A percentile compares a stretch with the other conserved stretches of the same genome.
phyloP scores from a whole-genome alignment of 2,113 vertebrate species.

The Pteropus alecto region DNA sequence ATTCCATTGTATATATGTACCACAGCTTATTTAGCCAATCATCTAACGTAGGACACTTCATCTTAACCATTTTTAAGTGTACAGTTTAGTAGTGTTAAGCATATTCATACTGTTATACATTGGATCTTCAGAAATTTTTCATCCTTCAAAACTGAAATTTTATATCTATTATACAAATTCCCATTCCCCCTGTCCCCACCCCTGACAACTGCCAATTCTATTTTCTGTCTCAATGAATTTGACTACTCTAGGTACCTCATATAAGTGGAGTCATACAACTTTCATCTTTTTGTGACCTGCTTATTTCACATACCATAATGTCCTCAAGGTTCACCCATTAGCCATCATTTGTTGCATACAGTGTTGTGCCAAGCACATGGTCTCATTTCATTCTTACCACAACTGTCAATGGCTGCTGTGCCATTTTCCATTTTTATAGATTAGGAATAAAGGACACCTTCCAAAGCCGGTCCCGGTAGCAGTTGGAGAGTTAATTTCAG shows the following conservation, averaged over 20 bases:
- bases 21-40: too few species aligned
- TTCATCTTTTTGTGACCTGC: not conserved
- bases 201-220: not conserved
- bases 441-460: not conserved
- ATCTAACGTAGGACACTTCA: too few species aligned
- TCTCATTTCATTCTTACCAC: not conserved
- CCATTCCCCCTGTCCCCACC: not conserved
- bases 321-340: not conserved
- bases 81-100: not conserved
- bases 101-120: not conserved
- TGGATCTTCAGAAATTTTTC: not conserved
- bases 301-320: not conserved
- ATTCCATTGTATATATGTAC: too few species aligned
- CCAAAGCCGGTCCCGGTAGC: not conserved
- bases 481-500: not conserved
- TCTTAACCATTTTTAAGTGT: not conserved
- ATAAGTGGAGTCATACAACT: not conserved
- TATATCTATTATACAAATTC: not conserved
- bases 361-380: not conserved
- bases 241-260: not conserved
- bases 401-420: not conserved
- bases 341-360: not conserved
- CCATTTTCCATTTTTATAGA: not conserved
- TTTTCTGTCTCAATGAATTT: not conserved
- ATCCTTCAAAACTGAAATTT: not conserved